phyloP scores from a whole-genome alignment of 2,113 vertebrate species.

The Pongo pygmaeus region DNA sequence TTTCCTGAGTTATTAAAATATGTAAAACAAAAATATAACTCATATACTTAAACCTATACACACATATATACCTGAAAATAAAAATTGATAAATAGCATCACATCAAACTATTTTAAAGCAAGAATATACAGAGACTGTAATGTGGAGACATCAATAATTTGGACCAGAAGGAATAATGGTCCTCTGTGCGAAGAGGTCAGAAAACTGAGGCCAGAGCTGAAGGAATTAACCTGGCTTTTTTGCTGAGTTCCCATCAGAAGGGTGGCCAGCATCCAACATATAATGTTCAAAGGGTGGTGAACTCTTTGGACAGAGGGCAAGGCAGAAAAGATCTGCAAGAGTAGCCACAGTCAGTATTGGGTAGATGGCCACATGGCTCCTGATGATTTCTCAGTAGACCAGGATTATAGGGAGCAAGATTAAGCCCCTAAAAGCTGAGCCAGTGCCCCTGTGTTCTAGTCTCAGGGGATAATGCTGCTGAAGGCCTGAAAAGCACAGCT shows the following conservation, averaged over 20 bases:
- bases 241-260: background rate
- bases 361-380: background rate
- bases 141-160: background rate
- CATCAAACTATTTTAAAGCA: background rate
- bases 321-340: background rate
- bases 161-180: background rate
- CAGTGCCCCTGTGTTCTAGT: background rate
- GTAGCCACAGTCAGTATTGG: background rate
- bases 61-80: background rate
- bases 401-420: background rate
- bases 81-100: background rate
- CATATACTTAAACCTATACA: background rate
- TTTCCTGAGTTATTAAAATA: constrained; percentile 5
- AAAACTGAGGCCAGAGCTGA: background rate
- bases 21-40: background rate
- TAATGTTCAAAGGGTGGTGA: background rate
- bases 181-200: background rate
- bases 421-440: background rate
- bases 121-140: background rate
- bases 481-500: background rate
- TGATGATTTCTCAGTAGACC: background rate
- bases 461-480: background rate
- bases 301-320: background rate
- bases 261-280: background rate
- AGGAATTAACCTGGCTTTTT: background rate